These are phyloP conservation scores for Strongylocentrotus purpuratus DNA, from an alignment of 35 echinoderm and acorn worm genomes.

Conservation along the genomic window DNA sequence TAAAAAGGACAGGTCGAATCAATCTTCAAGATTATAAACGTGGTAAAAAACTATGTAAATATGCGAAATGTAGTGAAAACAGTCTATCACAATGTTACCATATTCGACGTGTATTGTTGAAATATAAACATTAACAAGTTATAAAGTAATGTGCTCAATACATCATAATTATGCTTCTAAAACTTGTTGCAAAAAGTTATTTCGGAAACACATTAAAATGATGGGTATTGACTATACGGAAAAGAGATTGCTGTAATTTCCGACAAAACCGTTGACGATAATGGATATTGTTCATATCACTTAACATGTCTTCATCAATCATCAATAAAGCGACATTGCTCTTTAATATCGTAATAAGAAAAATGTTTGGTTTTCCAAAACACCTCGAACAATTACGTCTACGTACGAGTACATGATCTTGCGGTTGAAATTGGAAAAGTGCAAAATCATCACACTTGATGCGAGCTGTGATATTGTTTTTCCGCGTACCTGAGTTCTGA, in stretches of 20 bases:
- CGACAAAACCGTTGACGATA: not conserved
- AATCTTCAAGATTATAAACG: not conserved
- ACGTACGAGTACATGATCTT: not conserved
- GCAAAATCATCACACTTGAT: not conserved
- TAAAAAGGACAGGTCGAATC: not conserved
- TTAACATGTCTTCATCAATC: not conserved
- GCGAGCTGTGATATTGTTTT: not conserved
- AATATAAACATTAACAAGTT: not conserved
- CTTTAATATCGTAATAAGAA: not conserved
- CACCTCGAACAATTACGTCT: not conserved
- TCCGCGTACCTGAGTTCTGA: not conserved
- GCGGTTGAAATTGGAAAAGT: not conserved
- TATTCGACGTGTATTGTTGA: not conserved
- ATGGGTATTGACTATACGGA: not conserved
- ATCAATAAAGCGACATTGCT: not conserved
- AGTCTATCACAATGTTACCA: not conserved
- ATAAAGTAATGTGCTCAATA: not conserved
- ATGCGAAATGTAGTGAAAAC: not conserved
- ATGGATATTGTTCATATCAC: slow-evolving; percentile 18
- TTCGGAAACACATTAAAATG: too few species aligned
- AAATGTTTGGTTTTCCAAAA: not conserved
- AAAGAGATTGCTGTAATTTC: not conserved
- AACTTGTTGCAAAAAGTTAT: too few species aligned
- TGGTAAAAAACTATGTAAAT: not conserved
- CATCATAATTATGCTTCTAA: not conserved